A percentile compares a stretch with the other conserved stretches of the same genome.
These are phyloP conservation scores for Gymnocypris eckloni DNA, from an alignment of 2,797 vertebrate species.

Conservation along the genomic window DNA sequence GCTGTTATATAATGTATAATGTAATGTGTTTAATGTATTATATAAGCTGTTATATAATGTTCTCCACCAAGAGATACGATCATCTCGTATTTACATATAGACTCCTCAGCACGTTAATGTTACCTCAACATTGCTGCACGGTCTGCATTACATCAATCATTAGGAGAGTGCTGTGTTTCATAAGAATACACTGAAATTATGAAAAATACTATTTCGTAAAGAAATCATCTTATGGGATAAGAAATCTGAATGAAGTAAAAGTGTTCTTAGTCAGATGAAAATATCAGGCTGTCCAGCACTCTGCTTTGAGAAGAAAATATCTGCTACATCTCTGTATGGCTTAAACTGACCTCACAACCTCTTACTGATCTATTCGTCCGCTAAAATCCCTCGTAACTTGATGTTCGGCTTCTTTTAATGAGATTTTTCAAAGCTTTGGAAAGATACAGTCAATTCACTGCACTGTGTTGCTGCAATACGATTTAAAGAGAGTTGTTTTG, in stretches of 20 bases:
- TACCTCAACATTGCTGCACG: not conserved
- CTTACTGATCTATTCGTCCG: conserved; percentile 29
- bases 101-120: conserved; percentile 4
- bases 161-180: not conserved
- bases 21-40: too few species aligned
- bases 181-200: not conserved
- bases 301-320: conserved; percentile 20
- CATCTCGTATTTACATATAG: conserved; percentile 20
- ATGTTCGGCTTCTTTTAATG: conserved; percentile 30
- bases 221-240: not conserved
- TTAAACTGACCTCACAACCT: conserved; percentile 45
- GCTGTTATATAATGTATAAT: not conserved
- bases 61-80: conserved; percentile 30
- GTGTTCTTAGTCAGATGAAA: conserved; percentile 12
- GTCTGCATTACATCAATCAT: not conserved
- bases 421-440: conserved; percentile 18
- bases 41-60: conserved; percentile 65
- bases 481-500: not conserved
- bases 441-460: conserved; percentile 30
- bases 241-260: not conserved
- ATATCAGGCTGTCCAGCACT: not conserved
- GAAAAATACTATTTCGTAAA: not conserved
- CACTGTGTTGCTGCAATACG: not conserved
- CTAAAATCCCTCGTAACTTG: conserved; percentile 15
- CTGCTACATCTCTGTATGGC: conserved; percentile 42